Evolutionary conservation across 2,797 vertebrate species (phyloP), one percentile per base, ranked within the genome.

Genomic region (Vultur gryphus): DNA sequence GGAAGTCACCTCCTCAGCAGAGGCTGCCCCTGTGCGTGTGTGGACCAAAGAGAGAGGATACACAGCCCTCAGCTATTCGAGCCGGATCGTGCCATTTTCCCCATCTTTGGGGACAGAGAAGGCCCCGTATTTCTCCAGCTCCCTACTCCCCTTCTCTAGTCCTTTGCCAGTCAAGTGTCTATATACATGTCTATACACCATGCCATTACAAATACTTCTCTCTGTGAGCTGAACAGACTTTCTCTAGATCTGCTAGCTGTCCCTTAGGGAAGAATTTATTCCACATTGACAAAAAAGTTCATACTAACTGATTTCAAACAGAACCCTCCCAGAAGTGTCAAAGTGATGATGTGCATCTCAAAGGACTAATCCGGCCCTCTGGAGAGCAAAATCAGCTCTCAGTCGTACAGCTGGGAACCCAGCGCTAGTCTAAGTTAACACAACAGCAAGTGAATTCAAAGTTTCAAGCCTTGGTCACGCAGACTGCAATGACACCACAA

Each of bases 51-150:
- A 54, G 7, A 76, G 17, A 43, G 31, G 23, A 28, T 14, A 44
- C 39, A 28, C 23, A 49, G 18, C 4, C 41, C 69, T 85, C n/a
- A 43, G 2, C 41, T 26, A 6, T 35, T 41, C 1, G 1, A 61
- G 31, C 33, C 0, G 0, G 19, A 64, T 7, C 1, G 1, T 46
- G 24, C 14, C 20, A 39, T 76, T 48, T 79, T 10, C 23, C 46
- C 29, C 17, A 17, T 17, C 44, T 39, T 1, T 66, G 41, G 16
- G 31, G 26, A 87, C 29, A 84, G 28, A 79, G 58, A 72, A 69
- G 18, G 24, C 5, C 9, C 46, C 3, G 0, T 48, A 25, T 84
- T 75, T 86, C 65, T 67, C 37, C 49, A 77, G 39, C 35, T 90
- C 11, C 35, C 19, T 28, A 5, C 11, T 54, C 18, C 15, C 16